Evolutionary conservation across 2,888 invertebrate genomes (phyloP).

Genomic region (Epistrophe eligans): DNA sequence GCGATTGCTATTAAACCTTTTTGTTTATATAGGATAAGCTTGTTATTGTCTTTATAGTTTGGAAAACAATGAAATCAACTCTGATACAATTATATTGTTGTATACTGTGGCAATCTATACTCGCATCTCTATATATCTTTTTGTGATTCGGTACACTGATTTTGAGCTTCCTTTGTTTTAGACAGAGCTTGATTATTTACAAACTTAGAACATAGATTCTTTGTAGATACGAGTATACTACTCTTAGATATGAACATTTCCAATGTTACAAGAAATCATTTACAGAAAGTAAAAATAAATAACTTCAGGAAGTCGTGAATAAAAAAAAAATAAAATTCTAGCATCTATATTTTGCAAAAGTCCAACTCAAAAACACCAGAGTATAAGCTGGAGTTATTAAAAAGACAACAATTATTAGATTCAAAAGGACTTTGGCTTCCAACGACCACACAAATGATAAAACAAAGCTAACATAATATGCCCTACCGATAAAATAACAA

Average conservation of each 20-base stretch:
- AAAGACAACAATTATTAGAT: conserved; percentile 21
- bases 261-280: neutral
- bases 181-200: neutral
- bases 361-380: neutral
- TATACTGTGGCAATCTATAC: neutral
- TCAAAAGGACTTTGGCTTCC: neutral
- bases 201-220: neutral
- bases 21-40: conserved; percentile 12
- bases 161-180: neutral
- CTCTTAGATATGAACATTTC: neutral
- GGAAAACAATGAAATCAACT: conserved; percentile 12
- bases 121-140: neutral
- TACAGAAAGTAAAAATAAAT: neutral
- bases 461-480: neutral
- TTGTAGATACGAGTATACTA: neutral
- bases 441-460: neutral
- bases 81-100: neutral
- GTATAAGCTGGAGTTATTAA: conserved; percentile 1
- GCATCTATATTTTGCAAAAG: neutral
- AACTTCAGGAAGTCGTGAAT: neutral
- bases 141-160: neutral
- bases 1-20: conserved; percentile 5
- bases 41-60: neutral
- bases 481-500: neutral
- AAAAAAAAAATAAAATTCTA: neutral